Evolutionary conservation across 2,113 vertebrate genomes (phyloP).

Genomic region (Peromyscus californicus): DNA sequence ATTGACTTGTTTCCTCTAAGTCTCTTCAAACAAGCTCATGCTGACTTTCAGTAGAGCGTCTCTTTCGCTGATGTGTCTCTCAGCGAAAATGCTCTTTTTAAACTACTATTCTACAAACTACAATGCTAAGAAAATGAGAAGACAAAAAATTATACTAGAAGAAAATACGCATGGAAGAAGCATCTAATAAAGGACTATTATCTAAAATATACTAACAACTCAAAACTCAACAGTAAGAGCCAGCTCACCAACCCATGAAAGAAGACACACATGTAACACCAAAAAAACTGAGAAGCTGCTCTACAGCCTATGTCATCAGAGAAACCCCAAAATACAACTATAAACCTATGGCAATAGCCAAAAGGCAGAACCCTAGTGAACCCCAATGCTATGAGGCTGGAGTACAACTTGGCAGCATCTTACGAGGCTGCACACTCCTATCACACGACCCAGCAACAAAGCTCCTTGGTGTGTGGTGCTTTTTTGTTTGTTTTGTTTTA

Average conservation of each 20-base stretch:
- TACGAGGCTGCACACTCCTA: neutral
- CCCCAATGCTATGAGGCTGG: neutral
- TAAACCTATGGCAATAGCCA: neutral
- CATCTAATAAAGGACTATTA: neutral
- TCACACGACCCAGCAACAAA: neutral
- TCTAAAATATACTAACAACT: neutral
- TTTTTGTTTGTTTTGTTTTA: neutral
- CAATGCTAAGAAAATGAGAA: neutral
- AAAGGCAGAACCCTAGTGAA: neutral
- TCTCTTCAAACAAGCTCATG: constrained; percentile 67
- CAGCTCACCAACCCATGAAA: neutral
- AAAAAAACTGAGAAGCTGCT: neutral
- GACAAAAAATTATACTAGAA: neutral
- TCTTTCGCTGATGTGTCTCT: constrained; percentile 77
- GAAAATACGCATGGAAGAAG: neutral
- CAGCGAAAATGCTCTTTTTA: neutral
- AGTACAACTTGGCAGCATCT: neutral
- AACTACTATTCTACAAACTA: neutral
- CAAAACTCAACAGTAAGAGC: neutral
- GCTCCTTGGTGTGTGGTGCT: neutral
- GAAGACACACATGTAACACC: neutral
- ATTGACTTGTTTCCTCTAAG: constrained; percentile 62
- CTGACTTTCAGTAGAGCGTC: constrained; percentile 74
- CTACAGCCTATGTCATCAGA: neutral
- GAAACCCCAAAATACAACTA: neutral